These are phyloP conservation scores for Sorex araneus DNA, from an alignment of 2,113 vertebrate species.

Conservation along the genomic window DNA sequence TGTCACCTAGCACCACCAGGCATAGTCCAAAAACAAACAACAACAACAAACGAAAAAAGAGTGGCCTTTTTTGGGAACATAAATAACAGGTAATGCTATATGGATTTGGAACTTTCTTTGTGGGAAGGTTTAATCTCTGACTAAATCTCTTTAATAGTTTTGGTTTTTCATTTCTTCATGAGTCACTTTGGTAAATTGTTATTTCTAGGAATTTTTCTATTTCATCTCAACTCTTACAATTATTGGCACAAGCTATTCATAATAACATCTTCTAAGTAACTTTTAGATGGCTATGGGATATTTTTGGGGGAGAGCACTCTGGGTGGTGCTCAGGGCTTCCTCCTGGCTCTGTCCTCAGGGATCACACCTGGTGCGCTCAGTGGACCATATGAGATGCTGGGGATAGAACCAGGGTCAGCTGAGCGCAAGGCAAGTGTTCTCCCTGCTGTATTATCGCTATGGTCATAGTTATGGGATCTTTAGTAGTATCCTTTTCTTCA, in stretches of 20 bases:
- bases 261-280: conserved; percentile 18
- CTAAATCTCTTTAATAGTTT: conserved; percentile 52
- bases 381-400: too few species aligned
- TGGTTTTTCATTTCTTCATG: conserved; percentile 60
- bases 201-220: conserved; percentile 43
- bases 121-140: conserved; percentile 50
- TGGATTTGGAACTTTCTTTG: conserved; percentile 50
- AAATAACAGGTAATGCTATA: conserved; percentile 40
- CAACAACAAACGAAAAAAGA: background rate
- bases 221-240: conserved; percentile 54
- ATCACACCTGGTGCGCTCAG: too few species aligned
- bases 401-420: too few species aligned
- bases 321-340: too few species aligned
- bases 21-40: background rate
- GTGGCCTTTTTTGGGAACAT: conserved; percentile 15
- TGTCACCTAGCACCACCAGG: too few species aligned
- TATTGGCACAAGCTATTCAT: conserved; percentile 50
- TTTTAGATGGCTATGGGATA: conserved; percentile 13
- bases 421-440: too few species aligned
- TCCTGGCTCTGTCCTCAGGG: too few species aligned
- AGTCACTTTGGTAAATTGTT: conserved; percentile 58
- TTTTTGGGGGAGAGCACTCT: too few species aligned
- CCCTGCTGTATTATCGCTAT: too few species aligned
- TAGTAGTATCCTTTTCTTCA: too few species aligned
- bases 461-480: too few species aligned